Evolutionary conservation across 2,797 vertebrate genomes (phyloP).

Genomic region (Poecilia picta): DNA sequence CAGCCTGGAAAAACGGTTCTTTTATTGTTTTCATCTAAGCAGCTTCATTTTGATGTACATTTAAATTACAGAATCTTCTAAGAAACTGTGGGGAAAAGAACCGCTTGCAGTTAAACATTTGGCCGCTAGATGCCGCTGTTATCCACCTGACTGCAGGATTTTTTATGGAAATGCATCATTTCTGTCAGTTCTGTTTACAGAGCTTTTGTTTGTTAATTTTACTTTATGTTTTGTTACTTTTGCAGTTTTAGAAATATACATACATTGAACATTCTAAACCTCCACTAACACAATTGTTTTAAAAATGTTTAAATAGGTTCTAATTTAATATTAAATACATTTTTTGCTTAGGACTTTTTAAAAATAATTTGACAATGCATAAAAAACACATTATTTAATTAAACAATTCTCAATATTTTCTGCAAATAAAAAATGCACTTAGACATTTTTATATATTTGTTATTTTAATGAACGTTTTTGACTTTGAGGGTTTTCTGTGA

Average conservation of each 20-base stretch:
- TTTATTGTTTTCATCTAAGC: background rate
- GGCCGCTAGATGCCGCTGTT: slow-evolving; percentile 69
- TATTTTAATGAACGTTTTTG: background rate
- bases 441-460: background rate
- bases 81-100: background rate
- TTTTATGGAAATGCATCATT: slow-evolving; percentile 19
- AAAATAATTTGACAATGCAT: background rate
- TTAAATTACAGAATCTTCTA: background rate
- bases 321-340: background rate
- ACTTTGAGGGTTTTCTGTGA: background rate
- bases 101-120: slow-evolving; percentile 3
- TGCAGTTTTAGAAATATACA: too few species aligned
- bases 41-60: background rate
- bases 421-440: background rate
- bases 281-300: too few species aligned
- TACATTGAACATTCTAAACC: too few species aligned
- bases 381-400: background rate
- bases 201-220: too few species aligned
- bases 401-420: background rate
- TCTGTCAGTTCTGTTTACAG: background rate
- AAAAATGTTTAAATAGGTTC: background rate
- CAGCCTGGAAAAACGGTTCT: too few species aligned
- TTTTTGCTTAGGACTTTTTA: background rate
- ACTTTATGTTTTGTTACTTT: too few species aligned
- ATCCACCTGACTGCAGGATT: slow-evolving; percentile 6